These are phyloP conservation scores for Drosophila pseudoananassae DNA, from an alignment of 1,140 invertebrate species.

Conservation along the genomic window DNA sequence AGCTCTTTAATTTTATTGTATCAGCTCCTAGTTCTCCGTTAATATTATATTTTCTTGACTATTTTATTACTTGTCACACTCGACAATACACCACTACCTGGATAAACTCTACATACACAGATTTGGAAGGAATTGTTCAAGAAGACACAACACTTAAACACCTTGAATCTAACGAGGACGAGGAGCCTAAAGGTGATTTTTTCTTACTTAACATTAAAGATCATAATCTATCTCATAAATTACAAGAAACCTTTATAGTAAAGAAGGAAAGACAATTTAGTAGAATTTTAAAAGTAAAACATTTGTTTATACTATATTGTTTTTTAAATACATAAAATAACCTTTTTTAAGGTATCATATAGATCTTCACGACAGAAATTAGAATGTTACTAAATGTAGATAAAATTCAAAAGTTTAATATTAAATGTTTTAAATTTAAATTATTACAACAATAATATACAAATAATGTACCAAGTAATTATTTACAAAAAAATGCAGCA, in stretches of 20 bases:
- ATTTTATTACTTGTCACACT: constrained; percentile 40
- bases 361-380: too few relatives aligned
- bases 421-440: too few relatives aligned
- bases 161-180: constrained; percentile 79
- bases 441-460: too few relatives aligned
- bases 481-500: neutral
- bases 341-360: too few relatives aligned
- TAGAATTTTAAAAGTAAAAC: too few relatives aligned
- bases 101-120: constrained; percentile 66
- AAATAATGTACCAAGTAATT: too few relatives aligned
- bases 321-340: too few relatives aligned
- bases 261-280: neutral
- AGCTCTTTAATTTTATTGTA: constrained; percentile 1
- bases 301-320: too few relatives aligned
- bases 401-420: too few relatives aligned
- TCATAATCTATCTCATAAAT: constrained; percentile 9
- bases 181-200: constrained; percentile 78
- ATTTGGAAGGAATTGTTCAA: constrained; percentile 74
- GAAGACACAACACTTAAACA: constrained; percentile 66
- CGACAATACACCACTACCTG: constrained; percentile 36
- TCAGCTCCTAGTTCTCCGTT: neutral
- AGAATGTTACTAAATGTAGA: too few relatives aligned
- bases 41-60: constrained; percentile 62
- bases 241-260: neutral
- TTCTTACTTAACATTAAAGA: constrained; percentile 27